These are phyloP conservation scores for Junonia oenone DNA, from an alignment of 2,888 invertebrate genomes.

Conservation along the genomic window DNA sequence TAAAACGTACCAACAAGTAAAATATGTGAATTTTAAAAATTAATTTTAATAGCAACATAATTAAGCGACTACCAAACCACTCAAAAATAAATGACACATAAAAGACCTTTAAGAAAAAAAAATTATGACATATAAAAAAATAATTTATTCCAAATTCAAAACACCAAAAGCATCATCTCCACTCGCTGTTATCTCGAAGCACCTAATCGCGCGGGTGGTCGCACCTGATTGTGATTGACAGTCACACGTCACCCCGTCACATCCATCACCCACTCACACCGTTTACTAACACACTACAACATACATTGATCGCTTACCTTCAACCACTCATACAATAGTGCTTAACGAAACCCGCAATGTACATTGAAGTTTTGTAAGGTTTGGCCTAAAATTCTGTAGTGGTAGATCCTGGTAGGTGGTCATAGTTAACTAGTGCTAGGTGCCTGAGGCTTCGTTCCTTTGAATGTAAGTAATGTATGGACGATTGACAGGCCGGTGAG, in stretches of 20 bases:
- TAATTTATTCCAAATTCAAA: neutral
- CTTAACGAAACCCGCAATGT: slow-evolving; percentile 33
- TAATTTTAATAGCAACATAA: too few relatives aligned
- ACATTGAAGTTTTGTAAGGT: slow-evolving; percentile 8
- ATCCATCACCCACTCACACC: slow-evolving; percentile 33
- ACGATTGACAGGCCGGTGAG: slow-evolving; percentile 33
- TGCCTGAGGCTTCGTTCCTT: slow-evolving; percentile 44
- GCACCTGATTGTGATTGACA: slow-evolving; percentile 76
- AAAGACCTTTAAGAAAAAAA: neutral
- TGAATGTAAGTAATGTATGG: slow-evolving; percentile 38
- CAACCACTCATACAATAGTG: neutral
- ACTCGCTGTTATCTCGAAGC: slow-evolving; percentile 38
- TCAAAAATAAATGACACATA: neutral
- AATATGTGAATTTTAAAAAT: too few relatives aligned
- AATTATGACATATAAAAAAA: too few relatives aligned
- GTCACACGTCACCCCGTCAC: slow-evolving; percentile 56
- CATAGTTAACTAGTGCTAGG: slow-evolving; percentile 38
- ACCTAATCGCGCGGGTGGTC: slow-evolving; percentile 75
- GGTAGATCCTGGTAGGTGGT: slow-evolving; percentile 15
- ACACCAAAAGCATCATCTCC: slow-evolving; percentile 36
- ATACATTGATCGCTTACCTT: slow-evolving; percentile 34
- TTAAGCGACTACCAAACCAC: too few relatives aligned
- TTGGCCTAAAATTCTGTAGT: neutral
- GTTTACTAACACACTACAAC: slow-evolving; percentile 21
- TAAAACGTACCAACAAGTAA: too few relatives aligned